Evolutionary conservation across 2,113 vertebrate genomes (phyloP).

Genomic region (Hydrolagus affinis): DNA sequence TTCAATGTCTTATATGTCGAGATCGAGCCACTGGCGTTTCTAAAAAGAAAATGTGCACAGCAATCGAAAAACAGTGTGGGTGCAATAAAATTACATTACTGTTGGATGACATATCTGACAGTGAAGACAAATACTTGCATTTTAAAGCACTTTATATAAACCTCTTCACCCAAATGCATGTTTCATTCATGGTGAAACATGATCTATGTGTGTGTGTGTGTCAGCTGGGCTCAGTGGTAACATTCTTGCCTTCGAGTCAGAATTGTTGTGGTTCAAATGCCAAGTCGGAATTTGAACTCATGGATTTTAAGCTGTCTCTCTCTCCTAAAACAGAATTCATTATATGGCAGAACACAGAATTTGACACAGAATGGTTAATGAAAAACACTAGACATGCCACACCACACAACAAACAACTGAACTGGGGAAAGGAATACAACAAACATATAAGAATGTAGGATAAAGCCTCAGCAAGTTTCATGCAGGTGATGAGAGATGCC

Average conservation of each 20-base stretch:
- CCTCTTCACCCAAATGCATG: neutral
- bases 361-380: neutral
- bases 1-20: no score
- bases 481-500: no score
- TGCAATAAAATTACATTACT: neutral
- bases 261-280: no score
- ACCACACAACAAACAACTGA: neutral
- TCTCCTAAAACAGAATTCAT: neutral
- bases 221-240: no score
- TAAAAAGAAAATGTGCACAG: neutral
- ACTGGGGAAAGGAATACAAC: neutral
- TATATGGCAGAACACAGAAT: neutral
- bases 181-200: neutral
- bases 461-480: no score
- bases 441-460: neutral
- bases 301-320: no score
- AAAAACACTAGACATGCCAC: neutral
- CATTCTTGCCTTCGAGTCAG: no score
- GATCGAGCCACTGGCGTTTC: no score
- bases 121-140: neutral
- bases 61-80: neutral
- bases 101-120: neutral
- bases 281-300: no score
- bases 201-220: neutral
- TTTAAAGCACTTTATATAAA: neutral